These are phyloP conservation scores for Eupleurogrammus muticus DNA, from an alignment of 2,797 vertebrate species.

Conservation along the genomic window DNA sequence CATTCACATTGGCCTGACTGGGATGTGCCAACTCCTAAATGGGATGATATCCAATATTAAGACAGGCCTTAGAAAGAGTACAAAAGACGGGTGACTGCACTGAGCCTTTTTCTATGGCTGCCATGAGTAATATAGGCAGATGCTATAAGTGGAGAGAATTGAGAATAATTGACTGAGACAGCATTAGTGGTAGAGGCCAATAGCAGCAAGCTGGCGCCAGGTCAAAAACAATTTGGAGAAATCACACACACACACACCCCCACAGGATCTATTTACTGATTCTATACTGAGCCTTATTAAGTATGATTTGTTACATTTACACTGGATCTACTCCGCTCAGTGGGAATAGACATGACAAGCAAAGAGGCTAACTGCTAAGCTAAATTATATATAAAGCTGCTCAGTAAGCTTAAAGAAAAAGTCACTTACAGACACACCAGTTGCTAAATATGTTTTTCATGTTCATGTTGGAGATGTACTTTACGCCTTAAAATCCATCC, in stretches of 20 bases:
- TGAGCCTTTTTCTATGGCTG: background rate
- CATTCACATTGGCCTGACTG: background rate
- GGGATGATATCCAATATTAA: background rate
- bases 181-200: conserved; percentile 13
- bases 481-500: no score
- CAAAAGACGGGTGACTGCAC: no score
- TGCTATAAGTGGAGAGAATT: background rate
- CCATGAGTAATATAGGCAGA: background rate
- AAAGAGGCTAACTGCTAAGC: no score
- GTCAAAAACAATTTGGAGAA: conserved; percentile 19
- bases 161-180: conserved; percentile 7
- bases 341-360: no score
- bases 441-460: no score
- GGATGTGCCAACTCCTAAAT: background rate
- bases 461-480: no score
- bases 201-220: conserved; percentile 19
- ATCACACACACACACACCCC: background rate
- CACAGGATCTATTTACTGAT: background rate
- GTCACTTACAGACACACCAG: no score
- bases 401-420: no score
- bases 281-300: background rate
- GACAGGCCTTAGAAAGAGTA: no score
- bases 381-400: no score
- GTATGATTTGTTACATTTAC: no score
- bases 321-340: no score